Conservation (phyloP, 1,140 invertebrate species). For the Watersipora subatra region DNA sequence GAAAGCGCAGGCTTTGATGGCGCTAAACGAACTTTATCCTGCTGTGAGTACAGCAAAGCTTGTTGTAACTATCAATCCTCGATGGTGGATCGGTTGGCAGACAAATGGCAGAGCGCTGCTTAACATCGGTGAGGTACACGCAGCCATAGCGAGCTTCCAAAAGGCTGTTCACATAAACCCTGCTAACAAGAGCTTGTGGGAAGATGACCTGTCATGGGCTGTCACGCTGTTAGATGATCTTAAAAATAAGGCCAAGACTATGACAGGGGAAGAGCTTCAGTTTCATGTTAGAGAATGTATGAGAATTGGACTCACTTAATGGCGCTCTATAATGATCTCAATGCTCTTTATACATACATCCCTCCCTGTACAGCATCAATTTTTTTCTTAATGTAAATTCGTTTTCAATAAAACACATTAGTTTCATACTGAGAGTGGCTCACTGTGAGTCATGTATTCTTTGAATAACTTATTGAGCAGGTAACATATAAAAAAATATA, state of each 20-base stretch:
- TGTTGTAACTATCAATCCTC: constrained; percentile 27
- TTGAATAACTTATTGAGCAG: too few relatives aligned
- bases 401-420: too few relatives aligned
- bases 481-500: too few relatives aligned
- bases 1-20: constrained; percentile 31
- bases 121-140: constrained; percentile 37
- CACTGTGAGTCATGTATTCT: too few relatives aligned
- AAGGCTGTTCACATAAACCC: constrained; percentile 38
- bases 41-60: constrained; percentile 28
- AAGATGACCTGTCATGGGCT: constrained; percentile 35
- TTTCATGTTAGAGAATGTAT: not conserved
- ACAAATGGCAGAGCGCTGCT: constrained; percentile 40
- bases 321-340: too few relatives aligned
- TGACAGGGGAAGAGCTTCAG: not conserved
- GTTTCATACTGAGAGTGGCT: too few relatives aligned
- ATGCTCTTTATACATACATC: too few relatives aligned
- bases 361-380: too few relatives aligned
- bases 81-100: constrained; percentile 40
- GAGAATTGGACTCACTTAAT: not conserved
- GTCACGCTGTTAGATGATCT: constrained; percentile 14
- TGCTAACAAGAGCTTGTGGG: constrained; percentile 32
- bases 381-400: too few relatives aligned
- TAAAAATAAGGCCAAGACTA: not conserved
- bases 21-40: constrained; percentile 26
- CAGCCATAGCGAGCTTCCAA: constrained; percentile 38